Base-by-base conservation (phyloP, 2,888 invertebrate genomes). In the Zonitis immaculata region DNA sequence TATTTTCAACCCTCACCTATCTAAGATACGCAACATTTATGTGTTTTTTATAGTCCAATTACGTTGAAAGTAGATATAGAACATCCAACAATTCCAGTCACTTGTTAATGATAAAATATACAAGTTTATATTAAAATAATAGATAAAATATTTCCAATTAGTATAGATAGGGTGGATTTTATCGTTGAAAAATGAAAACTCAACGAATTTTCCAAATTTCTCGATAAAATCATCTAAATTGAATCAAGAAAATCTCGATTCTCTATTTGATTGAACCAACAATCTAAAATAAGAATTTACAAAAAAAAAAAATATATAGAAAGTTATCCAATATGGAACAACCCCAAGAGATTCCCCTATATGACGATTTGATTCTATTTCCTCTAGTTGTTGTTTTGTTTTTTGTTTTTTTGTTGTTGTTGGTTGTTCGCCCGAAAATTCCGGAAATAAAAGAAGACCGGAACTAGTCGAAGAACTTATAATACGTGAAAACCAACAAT, bases 21-120 rank as follows among this genome's bases (percentile, higher is more conserved):
- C 59, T 51, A 25, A 32, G 54, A 53, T 52, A 53, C 48, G n/a
- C n/a, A n/a, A 53, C 59, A 48, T 56, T 61, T 61, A 58, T 58
- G 52, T 48, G 47, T 47, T 61, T 61, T 61, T 61, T 61, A 61
- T 60, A 35, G 54, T 47, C 57, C 58, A 61, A 60, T 61, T 61
- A 61, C 59, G 18, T 47, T 42, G 52, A 56, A 52, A 32, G 32
- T 32, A 7, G 6, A 7, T 14, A 32, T 14, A 32, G 1, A 14
- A 1, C 14, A 25, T 25, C n/a, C n/a, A n/a, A n/a, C n/a, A n/a
- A n/a, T n/a, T n/a, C n/a, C n/a, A n/a, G 42, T 28, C 43, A 51
- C 44, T 48, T 54, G 47, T 47, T 54, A 54, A 54, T 54, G 50
- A 54, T 51, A n/a, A n/a, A n/a, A n/a, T n/a, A n/a, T n/a, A n/a